A percentile compares a stretch with the other conserved stretches of the same genome.
Conservation (phyloP, 2,797 vertebrate species). For the Pantherophis vulpinus region DNA sequence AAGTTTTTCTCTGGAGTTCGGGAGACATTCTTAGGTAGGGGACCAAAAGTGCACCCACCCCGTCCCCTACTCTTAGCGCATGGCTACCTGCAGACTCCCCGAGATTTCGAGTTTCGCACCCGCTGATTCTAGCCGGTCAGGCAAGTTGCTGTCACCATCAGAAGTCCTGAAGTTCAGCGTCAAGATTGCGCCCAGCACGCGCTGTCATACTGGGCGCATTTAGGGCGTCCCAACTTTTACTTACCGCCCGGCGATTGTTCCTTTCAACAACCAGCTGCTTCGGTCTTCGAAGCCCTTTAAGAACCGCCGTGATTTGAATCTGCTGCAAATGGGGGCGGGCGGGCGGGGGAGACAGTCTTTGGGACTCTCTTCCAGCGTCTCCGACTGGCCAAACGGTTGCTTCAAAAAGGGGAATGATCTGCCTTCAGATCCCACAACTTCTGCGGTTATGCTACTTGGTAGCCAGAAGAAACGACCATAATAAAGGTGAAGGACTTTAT, state of each 20-base stretch:
- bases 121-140: too few relatives aligned
- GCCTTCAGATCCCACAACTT: background rate
- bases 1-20: background rate
- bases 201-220: background rate
- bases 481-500: background rate
- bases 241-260: background rate
- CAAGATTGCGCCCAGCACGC: background rate
- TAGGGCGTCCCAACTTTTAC: constrained; percentile 24
- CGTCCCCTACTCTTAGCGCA: background rate
- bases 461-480: background rate
- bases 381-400: background rate
- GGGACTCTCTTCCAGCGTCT: background rate
- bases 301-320: background rate
- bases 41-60: background rate
- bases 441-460: background rate
- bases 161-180: background rate
- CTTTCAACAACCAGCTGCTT: background rate
- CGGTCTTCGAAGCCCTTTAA: background rate
- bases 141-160: background rate
- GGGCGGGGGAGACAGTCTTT: background rate
- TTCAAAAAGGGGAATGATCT: background rate
- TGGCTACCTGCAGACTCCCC: background rate
- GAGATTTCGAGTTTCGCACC: background rate
- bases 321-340: background rate
- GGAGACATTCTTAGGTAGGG: background rate